Conservation (phyloP, 2,888 invertebrate species). For the Boloria selene region DNA sequence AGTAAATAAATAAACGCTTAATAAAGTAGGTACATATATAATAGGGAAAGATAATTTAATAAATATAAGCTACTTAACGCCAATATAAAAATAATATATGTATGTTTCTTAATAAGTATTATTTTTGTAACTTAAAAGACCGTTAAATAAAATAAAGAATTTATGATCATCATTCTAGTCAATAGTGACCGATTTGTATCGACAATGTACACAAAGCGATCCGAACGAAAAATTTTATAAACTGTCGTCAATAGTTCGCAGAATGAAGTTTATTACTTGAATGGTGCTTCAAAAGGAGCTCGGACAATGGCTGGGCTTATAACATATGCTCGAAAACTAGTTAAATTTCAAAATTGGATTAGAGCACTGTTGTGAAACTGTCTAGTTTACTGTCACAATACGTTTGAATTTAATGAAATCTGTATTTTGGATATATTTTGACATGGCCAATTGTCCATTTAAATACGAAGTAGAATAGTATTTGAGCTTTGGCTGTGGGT, state of each 20-base stretch:
- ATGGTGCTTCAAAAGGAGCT: slow-evolving; percentile 60
- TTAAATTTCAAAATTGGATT: slow-evolving; percentile 77
- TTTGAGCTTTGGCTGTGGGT: not conserved
- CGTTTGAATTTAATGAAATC: slow-evolving; percentile 59
- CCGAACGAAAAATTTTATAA: slow-evolving; percentile 61
- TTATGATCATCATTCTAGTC: slow-evolving; percentile 50
- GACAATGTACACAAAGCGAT: slow-evolving; percentile 47
- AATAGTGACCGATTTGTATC: slow-evolving; percentile 52
- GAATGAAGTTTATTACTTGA: slow-evolving; percentile 55
- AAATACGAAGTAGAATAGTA: slow-evolving; percentile 3
- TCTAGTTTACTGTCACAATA: slow-evolving; percentile 62
- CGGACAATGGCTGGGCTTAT: slow-evolving; percentile 63
- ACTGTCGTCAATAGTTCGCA: slow-evolving; percentile 66
- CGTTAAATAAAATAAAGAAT: slow-evolving; percentile 40
- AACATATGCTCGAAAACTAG: slow-evolving; percentile 66
- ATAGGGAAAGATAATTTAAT: too few relatives aligned
- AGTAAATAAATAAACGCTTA: too few relatives aligned
- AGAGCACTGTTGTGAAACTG: slow-evolving; percentile 60
- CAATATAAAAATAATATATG: too few relatives aligned
- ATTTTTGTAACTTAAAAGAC: slow-evolving; percentile 4
- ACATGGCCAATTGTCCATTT: slow-evolving; percentile 44
- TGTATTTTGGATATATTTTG: slow-evolving; percentile 62
- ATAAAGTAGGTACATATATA: too few relatives aligned
- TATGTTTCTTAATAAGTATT: not conserved
- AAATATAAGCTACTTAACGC: too few relatives aligned